Conservation (phyloP, 2,888 invertebrate species). For the Morinoia aosen region DNA sequence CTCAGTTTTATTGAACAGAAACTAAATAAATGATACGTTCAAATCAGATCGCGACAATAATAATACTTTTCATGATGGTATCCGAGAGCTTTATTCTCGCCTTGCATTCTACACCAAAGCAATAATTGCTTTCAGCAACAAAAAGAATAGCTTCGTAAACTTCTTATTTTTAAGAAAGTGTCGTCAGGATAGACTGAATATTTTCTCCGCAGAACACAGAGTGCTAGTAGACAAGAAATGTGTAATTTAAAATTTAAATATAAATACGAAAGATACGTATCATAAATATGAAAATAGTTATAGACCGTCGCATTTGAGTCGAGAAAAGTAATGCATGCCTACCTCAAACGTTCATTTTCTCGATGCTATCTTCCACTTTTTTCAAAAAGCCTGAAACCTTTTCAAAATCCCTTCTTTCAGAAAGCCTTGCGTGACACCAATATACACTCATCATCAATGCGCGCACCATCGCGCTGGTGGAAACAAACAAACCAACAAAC, state of each 20-base stretch:
- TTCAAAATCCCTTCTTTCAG: neutral
- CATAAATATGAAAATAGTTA: neutral
- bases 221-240: neutral
- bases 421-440: neutral
- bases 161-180: neutral
- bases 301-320: neutral
- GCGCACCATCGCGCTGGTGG: neutral
- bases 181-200: no score
- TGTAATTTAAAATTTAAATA: neutral
- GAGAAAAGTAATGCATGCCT: neutral
- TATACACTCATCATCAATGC: neutral
- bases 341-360: neutral
- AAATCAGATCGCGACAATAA: no score
- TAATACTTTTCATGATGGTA: no score
- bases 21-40: no score
- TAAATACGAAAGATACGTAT: neutral
- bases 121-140: neutral
- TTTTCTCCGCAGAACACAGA: no score
- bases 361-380: neutral
- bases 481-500: no score
- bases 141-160: neutral
- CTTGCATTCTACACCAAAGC: neutral
- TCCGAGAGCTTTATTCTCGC: neutral
- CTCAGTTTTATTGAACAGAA: no score
- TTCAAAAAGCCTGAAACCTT: neutral